phyloP scores from a whole-genome alignment of 1,140 invertebrate species.

The Drosophila ficusphila region DNA sequence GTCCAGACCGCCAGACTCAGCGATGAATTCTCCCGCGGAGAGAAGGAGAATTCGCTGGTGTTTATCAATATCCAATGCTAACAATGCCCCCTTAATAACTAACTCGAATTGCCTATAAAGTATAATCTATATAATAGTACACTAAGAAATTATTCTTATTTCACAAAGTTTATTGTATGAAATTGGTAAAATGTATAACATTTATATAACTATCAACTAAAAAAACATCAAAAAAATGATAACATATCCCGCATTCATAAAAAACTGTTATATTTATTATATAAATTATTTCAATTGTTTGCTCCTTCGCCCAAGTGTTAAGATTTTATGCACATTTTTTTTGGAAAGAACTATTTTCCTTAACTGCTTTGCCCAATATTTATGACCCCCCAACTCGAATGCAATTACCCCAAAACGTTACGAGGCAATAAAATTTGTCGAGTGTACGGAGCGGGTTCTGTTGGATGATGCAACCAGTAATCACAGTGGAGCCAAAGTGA shows the following conservation, averaged over 20 bases:
- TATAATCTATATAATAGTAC: neutral
- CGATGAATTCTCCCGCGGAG: neutral
- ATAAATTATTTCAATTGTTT: too few relatives aligned
- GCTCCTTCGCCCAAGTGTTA: too few relatives aligned
- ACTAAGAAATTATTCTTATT: neutral
- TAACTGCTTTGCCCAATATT: neutral
- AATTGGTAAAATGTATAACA: too few relatives aligned
- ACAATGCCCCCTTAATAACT: slow-evolving; percentile 55
- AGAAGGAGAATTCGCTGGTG: neutral
- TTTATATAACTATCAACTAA: too few relatives aligned
- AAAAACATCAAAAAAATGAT: too few relatives aligned
- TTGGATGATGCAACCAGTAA: slow-evolving; percentile 16
- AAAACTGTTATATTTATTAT: too few relatives aligned
- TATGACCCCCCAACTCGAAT: neutral
- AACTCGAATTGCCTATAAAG: slow-evolving; percentile 35
- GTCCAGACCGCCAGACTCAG: neutral
- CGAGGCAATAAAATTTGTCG: neutral
- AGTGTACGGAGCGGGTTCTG: slow-evolving; percentile 9
- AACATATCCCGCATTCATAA: too few relatives aligned
- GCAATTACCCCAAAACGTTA: neutral
- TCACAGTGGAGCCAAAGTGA: slow-evolving; percentile 7
- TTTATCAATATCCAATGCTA: slow-evolving; percentile 31
- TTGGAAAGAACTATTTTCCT: too few relatives aligned
- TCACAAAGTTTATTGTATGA: too few relatives aligned
- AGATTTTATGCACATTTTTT: too few relatives aligned